Percentiles rank a stretch among this genome's conserved stretches.
Evolutionary conservation across 2,888 invertebrate species (phyloP).

Genomic region (Agonopterix subpropinquella): DNA sequence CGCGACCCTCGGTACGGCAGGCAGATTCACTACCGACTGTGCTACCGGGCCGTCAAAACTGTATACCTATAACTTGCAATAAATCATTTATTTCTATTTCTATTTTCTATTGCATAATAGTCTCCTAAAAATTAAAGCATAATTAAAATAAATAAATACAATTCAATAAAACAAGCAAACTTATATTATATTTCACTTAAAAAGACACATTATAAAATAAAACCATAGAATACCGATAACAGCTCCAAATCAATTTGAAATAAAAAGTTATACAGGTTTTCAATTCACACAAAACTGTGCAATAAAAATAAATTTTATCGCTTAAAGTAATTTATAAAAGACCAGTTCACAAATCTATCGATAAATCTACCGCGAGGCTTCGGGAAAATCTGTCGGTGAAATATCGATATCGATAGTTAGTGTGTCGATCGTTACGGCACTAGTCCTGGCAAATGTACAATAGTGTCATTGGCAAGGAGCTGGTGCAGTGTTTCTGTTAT

Average conservation of each 20-base stretch:
- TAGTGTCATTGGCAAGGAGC: slow-evolving; percentile 25
- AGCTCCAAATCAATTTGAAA: background rate
- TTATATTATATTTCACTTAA: no score
- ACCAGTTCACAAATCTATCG: background rate
- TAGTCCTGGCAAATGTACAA: slow-evolving; percentile 21
- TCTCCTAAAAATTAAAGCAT: no score
- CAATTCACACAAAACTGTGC: slow-evolving; percentile 6
- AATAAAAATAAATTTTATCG: slow-evolving; percentile 4
- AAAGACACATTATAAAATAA: no score
- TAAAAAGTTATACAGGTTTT: slow-evolving; percentile 3
- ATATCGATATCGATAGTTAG: slow-evolving; percentile 17
- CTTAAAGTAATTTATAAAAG: slow-evolving; percentile 2
- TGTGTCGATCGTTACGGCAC: slow-evolving; percentile 13
- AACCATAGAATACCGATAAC: no score
- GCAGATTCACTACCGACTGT: no score
- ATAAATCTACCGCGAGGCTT: background rate
- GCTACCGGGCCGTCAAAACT: no score
- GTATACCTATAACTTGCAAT: no score
- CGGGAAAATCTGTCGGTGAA: slow-evolving; percentile 1
- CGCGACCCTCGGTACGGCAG: no score
- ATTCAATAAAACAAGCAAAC: no score
- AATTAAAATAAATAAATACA: no score
- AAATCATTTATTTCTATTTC: no score
- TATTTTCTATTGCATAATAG: no score
- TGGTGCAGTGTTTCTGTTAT: background rate